Evolutionary conservation across 2,888 invertebrate species (phyloP).

Genomic region (Mythimna pallens): DNA sequence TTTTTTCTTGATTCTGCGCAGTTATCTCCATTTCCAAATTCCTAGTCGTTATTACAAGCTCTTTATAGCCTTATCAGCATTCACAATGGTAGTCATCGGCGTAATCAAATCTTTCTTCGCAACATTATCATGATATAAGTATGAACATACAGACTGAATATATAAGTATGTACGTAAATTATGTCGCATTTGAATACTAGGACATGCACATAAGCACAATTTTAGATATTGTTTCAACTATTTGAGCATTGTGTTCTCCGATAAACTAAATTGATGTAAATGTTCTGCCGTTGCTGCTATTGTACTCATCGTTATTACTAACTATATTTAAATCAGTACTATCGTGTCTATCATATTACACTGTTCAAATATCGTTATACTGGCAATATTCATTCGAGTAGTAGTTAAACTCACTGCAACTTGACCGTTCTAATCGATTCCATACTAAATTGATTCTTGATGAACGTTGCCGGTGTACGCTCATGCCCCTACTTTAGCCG

Average conservation of each 20-base stretch:
- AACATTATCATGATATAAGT: not conserved
- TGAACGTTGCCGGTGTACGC: slow-evolving; percentile 19
- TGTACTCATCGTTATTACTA: slow-evolving; percentile 11
- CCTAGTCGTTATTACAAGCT: not conserved
- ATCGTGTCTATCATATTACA: not conserved
- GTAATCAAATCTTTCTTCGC: not conserved
- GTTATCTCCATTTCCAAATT: not conserved
- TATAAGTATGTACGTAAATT: no score
- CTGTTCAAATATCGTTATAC: slow-evolving; percentile 7
- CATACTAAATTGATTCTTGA: slow-evolving; percentile 43
- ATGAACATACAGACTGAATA: no score
- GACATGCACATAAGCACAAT: not conserved
- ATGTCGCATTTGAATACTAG: slow-evolving; percentile 14
- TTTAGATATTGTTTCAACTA: slow-evolving; percentile 31
- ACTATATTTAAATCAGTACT: slow-evolving; percentile 4
- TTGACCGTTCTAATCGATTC: slow-evolving; percentile 31
- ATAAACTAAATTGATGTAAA: slow-evolving; percentile 28
- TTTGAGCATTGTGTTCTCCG: slow-evolving; percentile 17
- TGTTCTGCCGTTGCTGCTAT: not conserved
- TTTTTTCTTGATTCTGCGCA: no score
- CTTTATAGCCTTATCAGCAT: not conserved
- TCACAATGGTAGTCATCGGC: not conserved
- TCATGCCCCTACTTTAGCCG: not conserved
- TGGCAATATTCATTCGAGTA: slow-evolving; percentile 19
- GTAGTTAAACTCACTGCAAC: slow-evolving; percentile 7